phyloP scores from a whole-genome alignment of 2,888 invertebrate species.

The Xestia ashworthii region DNA sequence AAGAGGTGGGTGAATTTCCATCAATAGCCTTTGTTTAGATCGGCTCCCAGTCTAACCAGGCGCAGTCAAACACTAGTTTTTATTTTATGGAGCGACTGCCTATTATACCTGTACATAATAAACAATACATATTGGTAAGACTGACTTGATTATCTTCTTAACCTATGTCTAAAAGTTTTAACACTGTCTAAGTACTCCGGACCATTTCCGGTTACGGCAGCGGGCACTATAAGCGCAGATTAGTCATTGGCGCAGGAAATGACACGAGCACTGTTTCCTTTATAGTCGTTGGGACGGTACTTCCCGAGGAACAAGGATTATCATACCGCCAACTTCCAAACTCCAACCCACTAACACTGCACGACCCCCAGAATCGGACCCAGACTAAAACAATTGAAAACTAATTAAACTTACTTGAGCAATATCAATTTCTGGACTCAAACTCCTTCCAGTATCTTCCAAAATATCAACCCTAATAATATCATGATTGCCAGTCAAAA shows the following conservation, averaged over 20 bases:
- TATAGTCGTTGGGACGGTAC: too few species aligned
- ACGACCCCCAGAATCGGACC: not conserved
- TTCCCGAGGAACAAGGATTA: too few species aligned
- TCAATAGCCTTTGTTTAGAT: not conserved
- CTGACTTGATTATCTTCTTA: not conserved
- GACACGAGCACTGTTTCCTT: too few species aligned
- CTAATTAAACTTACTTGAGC: conserved; percentile 89
- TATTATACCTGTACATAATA: not conserved
- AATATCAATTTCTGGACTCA: conserved; percentile 93
- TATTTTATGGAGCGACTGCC: not conserved
- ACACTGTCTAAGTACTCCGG: not conserved
- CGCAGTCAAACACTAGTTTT: not conserved
- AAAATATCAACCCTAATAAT: conserved; percentile 93
- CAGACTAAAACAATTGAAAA: not conserved
- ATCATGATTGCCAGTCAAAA: conserved; percentile 94
- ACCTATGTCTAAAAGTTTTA: not conserved
- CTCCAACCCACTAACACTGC: not conserved
- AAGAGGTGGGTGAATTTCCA: not conserved
- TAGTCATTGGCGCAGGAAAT: not conserved
- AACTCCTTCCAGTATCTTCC: conserved; percentile 93
- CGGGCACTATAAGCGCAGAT: not conserved
- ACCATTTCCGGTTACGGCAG: not conserved
- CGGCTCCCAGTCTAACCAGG: not conserved
- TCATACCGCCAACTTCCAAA: too few species aligned
- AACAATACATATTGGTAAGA: not conserved